Evolutionary conservation across 2,888 invertebrate species (phyloP).

Genomic region (Tachina lurida): DNA sequence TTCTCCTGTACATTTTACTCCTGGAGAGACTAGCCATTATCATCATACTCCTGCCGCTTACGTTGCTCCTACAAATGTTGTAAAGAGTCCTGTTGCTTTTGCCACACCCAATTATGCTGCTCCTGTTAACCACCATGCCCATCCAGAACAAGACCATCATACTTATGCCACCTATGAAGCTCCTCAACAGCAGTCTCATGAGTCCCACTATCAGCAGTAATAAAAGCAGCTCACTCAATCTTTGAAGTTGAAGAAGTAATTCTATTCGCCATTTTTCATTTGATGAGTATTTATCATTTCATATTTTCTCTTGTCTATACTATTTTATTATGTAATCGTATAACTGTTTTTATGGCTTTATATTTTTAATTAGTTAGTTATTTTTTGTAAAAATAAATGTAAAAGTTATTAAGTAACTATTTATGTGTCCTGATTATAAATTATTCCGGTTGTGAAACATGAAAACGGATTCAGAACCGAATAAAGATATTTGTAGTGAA

Average conservation of each 20-base stretch:
- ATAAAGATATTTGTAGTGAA: no score
- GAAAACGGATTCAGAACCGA: no score
- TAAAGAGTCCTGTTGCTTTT: conserved; percentile 73
- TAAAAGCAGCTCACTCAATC: background rate
- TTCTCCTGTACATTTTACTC: conserved; percentile 63
- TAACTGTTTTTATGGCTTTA: no score
- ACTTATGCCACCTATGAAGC: conserved; percentile 74
- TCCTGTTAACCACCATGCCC: conserved; percentile 72
- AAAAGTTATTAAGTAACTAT: no score
- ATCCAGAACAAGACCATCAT: conserved; percentile 68
- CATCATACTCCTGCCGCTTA: conserved; percentile 67
- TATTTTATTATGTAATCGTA: conserved; percentile 37
- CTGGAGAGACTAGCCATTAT: conserved; percentile 67
- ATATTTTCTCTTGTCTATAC: background rate
- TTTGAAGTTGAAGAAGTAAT: conserved; percentile 58
- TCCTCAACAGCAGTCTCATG: conserved; percentile 74
- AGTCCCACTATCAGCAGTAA: conserved; percentile 76
- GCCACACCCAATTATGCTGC: conserved; percentile 65
- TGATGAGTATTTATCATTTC: background rate
- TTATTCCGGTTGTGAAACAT: no score
- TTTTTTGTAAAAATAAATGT: no score
- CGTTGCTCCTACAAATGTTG: conserved; percentile 68
- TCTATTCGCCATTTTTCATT: conserved; percentile 3
- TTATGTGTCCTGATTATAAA: no score
- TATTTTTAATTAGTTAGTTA: no score